Percentiles rank a stretch among this genome's conserved stretches.
Conservation (phyloP, 1,140 invertebrate species). For the Apis florea region DNA sequence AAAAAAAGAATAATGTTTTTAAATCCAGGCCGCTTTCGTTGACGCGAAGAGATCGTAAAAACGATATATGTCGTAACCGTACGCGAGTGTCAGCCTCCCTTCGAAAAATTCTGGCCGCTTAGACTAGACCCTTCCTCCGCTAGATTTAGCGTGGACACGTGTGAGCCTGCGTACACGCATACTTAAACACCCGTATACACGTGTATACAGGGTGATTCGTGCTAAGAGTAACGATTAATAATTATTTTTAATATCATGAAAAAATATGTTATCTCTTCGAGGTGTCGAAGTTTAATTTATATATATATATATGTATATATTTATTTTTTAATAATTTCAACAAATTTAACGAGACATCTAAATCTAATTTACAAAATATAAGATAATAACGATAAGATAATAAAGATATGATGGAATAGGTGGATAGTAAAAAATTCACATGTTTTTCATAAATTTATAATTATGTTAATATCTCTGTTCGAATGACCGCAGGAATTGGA, state of each 20-base stretch:
- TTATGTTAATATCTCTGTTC: not conserved
- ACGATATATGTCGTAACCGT: not conserved
- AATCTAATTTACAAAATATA: not conserved
- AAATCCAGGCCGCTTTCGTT: not conserved
- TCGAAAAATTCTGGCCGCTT: not conserved
- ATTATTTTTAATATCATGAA: not conserved
- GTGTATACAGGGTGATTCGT: not conserved
- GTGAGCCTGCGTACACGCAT: not conserved
- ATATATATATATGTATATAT: too few relatives aligned
- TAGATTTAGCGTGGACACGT: constrained; percentile 26
- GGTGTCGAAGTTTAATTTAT: too few relatives aligned
- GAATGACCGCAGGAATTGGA: not conserved
- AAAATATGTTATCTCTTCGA: too few relatives aligned
- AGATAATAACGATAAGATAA: not conserved
- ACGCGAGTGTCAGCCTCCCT: constrained; percentile 4
- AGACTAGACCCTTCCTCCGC: not conserved
- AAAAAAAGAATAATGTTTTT: not conserved
- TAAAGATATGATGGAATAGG: too few relatives aligned
- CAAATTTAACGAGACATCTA: too few relatives aligned
- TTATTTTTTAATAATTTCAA: too few relatives aligned
- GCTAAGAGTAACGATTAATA: not conserved
- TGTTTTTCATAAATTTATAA: not conserved
- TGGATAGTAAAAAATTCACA: not conserved
- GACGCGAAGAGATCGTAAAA: not conserved
- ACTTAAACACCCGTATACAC: not conserved